Base-by-base conservation (phyloP, 2,797 vertebrate species). In the Notolabrus celidotus region DNA sequence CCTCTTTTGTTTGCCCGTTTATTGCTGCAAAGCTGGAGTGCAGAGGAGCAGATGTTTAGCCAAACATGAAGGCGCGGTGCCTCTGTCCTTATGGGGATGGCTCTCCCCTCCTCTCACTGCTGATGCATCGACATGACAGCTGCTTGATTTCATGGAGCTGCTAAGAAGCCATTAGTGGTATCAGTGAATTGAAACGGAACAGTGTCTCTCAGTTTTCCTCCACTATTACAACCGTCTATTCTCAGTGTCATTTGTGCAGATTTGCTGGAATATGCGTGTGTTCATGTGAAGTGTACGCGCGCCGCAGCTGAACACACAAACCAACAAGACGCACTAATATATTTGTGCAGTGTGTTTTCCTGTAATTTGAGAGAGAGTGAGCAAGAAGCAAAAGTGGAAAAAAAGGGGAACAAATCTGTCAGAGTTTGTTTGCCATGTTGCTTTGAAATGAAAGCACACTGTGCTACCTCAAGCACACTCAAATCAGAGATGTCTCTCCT, bases 111-210 rank as follows among this genome's bases (percentile, higher is more conserved):
- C 96, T 94, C 94, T 94, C 95, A 86, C 95, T 96, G 96, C 95
- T 95, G 96, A 98, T 97, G 95, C 95, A 95, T 96, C 94, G 93
- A 93, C 95, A 95, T 97, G 96, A 98, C 97, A 99, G 97, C 97
- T 98, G 97, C 95, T 96, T 96, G 96, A 96, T 98, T 97, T 97
- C 95, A 95, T 96, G 96, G 96, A 95, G 94, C 95, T 96, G 95
- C 96, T 97, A 95, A 97, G 97, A 96, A 98, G 95, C 96, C 97
- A 97, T 99, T 98, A 98, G 96, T 95, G 95, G 92, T 95, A 95
- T 97, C 96, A 95, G 94, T 97, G 96, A 96, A 97, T 98, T 97
- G 96, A 97, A 96, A 96, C 95, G 93, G 95, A 97, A 93, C 95
- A 95, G 94, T 95, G 95, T 92, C 92, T 91, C 85, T 72, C 84